Evolutionary conservation across 2,888 invertebrate genomes (phyloP), one percentile per base, ranked within the genome.

Genomic region (Stenodera caucasica): DNA sequence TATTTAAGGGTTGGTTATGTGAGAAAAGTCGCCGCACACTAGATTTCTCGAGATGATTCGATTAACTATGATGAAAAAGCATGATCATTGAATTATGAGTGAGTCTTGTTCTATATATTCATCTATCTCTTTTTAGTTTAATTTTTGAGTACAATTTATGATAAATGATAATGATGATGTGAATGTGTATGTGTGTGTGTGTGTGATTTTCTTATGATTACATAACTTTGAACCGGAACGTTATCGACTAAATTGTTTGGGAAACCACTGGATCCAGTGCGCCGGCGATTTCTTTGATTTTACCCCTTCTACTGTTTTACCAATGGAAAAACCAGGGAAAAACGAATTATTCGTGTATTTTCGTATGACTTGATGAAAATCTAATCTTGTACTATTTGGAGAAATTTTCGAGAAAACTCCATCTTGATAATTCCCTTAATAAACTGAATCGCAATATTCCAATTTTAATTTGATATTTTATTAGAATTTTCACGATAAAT

Each of bases 221-320:
- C 69, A 65, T 69, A 67, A 69, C 63, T 60, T 14, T 9, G 55
- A 35, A 63, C 59, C 60, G 61, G 61, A 64, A 68, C 72, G 72
- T 74, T 72, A 72, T 74, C 71, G 74, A 72, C 72, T 70, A 70
- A 68, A 71, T 58, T 65, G 64, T 51, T 40, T 49, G 54, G 35
- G 54, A 29, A 54, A 32, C 54, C 57, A 63, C 57, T 49, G 37
- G 49, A 45, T 21, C 45, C 49, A 53, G 15, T 59, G 52, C 52
- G 52, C 52, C 52, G 45, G 45, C 45, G 45, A 21, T 21, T 21
- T 45, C 18, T 45, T 45, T 45, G 18, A 45, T 45, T 45, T 45
- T 45, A 7, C 21, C 21, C 15, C 45, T 8, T 29, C 29, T 9
- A 40, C 9, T 8, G n/a, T n/a, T 18, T 11, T 2, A 15, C 37